Evolutionary conservation across 2,797 vertebrate species (phyloP), one percentile per base, ranked within the genome.

Genomic region (Periparus ater): DNA sequence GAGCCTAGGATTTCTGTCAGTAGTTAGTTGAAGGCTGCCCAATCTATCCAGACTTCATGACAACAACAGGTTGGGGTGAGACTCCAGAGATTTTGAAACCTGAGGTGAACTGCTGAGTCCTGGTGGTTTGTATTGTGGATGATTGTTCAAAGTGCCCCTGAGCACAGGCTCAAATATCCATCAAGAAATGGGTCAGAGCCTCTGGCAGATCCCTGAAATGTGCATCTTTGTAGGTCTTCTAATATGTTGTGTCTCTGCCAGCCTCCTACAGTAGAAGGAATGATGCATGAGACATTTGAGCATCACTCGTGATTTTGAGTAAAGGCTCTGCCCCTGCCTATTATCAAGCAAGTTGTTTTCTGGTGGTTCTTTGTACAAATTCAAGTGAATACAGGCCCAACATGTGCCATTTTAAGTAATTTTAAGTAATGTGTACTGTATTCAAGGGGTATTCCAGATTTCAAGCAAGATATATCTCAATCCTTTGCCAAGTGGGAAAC

Each of bases 1-100:
- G 51, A 86, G 40, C 26, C 75, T 94, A 75, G 84, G 89, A 93
- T 70, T 93, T 89, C 67, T 92, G 92, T 81, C 84, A 85, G 53
- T 30, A 91, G 51, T 55, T 66, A 73, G 20, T 23, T 92, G 77
- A 87, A 77, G 55, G 32, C 71, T 91, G 60, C 57, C 47, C 63
- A 76, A 7, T 76, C 47, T 79, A 55, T 89, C 84, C 81, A 82
- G 67, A 76, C 63, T 48, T 81, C 71, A 67, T 66, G 86, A 92
- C 34, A 81, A 40, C 72, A 87, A n/a, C 54, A 73, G n/a, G 63
- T 73, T 89, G 67, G 62, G 62, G 60, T 85, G 74, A 76, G 71
- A 34, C n/a, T 82, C 50, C 51, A 66, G 70, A 84, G 70, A 60
- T 44, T 66, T 42, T 73, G 60, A 76, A 81, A 58, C 50, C 48